phyloP scores from a whole-genome alignment of 2,888 invertebrate genomes.

The Lobophora halterata region DNA sequence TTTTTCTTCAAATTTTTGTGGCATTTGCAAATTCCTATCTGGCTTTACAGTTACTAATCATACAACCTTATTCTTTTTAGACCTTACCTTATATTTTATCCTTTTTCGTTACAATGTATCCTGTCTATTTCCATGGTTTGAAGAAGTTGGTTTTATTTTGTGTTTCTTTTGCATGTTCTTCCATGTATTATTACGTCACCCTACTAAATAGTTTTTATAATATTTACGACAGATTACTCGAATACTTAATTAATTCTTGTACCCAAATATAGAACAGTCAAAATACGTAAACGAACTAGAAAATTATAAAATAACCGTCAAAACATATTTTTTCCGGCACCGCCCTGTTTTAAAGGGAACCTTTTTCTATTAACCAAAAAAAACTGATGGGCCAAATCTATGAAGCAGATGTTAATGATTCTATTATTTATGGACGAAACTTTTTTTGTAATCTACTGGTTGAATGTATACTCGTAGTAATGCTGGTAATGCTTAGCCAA shows the following conservation, averaged over 20 bases:
- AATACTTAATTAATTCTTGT: not conserved
- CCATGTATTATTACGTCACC: no score
- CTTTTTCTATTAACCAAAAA: constrained; percentile 41
- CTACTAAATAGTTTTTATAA: constrained; percentile 2
- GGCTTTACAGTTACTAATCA: no score
- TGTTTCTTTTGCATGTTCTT: no score
- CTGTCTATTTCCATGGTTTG: no score
- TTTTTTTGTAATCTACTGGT: constrained; percentile 32
- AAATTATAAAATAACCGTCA: constrained; percentile 67
- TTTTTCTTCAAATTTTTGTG: no score
- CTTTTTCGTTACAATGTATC: no score
- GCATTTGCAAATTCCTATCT: no score
- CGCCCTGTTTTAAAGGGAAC: constrained; percentile 47
- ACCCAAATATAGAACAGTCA: constrained; percentile 4
- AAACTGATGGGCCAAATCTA: constrained; percentile 70
- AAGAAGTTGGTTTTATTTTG: no score
- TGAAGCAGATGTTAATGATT: constrained; percentile 78
- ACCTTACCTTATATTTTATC: no score
- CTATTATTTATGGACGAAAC: constrained; percentile 74
- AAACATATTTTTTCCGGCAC: constrained; percentile 62
- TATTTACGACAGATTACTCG: not conserved
- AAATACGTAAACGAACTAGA: constrained; percentile 28
- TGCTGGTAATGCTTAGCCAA: constrained; percentile 33
- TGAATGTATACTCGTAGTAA: no score
- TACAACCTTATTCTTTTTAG: no score